Base-by-base conservation (phyloP, 2,888 invertebrate genomes). In the Tipula lateralis region DNA sequence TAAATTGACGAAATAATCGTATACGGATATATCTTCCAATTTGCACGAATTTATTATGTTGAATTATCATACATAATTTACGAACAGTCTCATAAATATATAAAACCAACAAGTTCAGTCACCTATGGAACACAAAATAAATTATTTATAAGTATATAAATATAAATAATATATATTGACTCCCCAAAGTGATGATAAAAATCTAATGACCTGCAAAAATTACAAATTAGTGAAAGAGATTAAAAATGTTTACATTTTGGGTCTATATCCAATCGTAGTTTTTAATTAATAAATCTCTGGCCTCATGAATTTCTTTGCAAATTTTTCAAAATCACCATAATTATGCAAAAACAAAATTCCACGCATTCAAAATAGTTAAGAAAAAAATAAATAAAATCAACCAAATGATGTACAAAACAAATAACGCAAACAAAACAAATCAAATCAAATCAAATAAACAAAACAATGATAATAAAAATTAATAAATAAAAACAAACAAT, bases 181-280 rank as follows among this genome's bases (percentile, higher is more conserved):
- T 66, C 24, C 66, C 24, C 24, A 24, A 24, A 66, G 66, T 66
- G 66, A 66, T n/a, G 66, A 66, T 66, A 66, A 66, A 66, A 66
- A 66, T 66, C 66, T 66, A 66, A 66, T 66, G 66, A 66, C 66
- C 66, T 66, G 66, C 66, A 66, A 66, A 66, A 66, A 66, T 66
- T 66, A 66, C 9, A 24, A 66, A 66, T 66, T 66, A 66, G 66
- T 24, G 24, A 66, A 66, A 66, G 66, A 66, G 66, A 66, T 66
- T 66, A 24, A 66, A 66, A 66, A 13, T 44, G n/a, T n/a, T n/a
- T n/a, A 44, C 44, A 2, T 3, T 66, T 66, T 16, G 9, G 7
- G 6, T 66, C 66, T 66, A 24, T 66, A 66, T 66, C 66, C 66
- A 66, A 66, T 66, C 24, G 66, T 24, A 24, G 9, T 24, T 44